Evolutionary conservation across 1,140 invertebrate genomes (phyloP).

Genomic region (Papilio xuthus): DNA sequence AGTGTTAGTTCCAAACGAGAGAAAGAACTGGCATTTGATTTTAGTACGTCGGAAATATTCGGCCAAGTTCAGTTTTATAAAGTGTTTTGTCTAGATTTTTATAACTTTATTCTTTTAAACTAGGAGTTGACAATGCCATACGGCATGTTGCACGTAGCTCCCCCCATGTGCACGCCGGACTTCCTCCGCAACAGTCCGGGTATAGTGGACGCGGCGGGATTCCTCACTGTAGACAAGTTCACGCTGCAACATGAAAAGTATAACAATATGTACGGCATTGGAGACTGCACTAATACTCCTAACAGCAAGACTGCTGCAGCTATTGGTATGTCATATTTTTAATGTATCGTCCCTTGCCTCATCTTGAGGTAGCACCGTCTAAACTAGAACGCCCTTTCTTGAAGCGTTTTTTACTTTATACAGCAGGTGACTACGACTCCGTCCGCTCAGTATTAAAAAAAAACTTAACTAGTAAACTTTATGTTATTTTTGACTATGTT

Average conservation of each 20-base stretch:
- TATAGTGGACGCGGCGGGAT: conserved; percentile 82
- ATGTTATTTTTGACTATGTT: too few relatives aligned
- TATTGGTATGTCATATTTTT: conserved; percentile 90
- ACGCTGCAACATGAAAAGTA: conserved; percentile 92
- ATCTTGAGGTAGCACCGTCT: too few relatives aligned
- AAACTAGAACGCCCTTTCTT: too few relatives aligned
- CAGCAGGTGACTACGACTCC: too few relatives aligned
- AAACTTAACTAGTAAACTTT: too few relatives aligned
- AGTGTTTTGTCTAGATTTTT: too few relatives aligned
- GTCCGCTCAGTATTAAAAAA: too few relatives aligned
- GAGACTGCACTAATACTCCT: conserved; percentile 95
- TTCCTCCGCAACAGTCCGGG: conserved; percentile 83
- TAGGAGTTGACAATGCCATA: conserved; percentile 84
- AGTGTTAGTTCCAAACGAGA: too few relatives aligned
- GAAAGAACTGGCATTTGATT: too few relatives aligned
- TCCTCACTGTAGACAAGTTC: conserved; percentile 85
- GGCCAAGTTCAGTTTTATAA: too few relatives aligned
- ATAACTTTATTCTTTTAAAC: neutral
- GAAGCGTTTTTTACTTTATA: too few relatives aligned
- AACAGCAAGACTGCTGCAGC: conserved; percentile 99
- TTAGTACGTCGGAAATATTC: too few relatives aligned
- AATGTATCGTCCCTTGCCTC: neutral
- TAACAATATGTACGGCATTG: conserved; percentile 95
- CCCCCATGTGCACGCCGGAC: conserved; percentile 91
- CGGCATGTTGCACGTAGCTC: conserved; percentile 93